Evolutionary conservation across 1,140 invertebrate species (phyloP), one percentile per base, ranked within the genome.

Genomic region (Luehdorfia chinensis): DNA sequence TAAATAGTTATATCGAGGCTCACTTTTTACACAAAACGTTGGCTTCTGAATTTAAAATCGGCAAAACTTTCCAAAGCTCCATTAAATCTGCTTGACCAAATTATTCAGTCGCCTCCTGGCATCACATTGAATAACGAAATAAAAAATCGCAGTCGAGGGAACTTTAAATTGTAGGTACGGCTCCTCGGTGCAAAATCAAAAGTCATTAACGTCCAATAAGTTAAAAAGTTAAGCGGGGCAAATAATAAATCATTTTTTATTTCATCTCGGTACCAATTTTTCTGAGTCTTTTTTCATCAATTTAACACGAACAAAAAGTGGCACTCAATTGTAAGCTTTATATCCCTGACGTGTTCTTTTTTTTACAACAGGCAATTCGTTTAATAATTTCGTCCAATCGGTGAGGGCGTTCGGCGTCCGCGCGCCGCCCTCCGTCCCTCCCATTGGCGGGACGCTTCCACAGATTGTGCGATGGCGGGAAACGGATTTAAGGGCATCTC

Each of bases 201-300:
- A 81, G 75, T 83, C 75, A 84, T 84, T 83, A 84, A 75, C 58
- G 70, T 84, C 69, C 77, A 84, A 80, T 84, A 81, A 81, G 74
- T 84, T 84, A 78, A 84, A 84, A 85, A 85, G 69, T 77, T 80
- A 68, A 72, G 56, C 62, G 67, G 59, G 55, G 13, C 45, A 54
- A 55, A 70, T 75, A 75, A 83, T 83, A 83, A 83, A 85, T 85
- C 77, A 83, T 81, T 83, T 80, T 80, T 73, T 76, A 72, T 77
- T 78, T 75, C 74, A 75, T 80, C 74, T 75, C 72, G 59, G 64
- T 59, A 71, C 69, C 62, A 75, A 73, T 73, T 81, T 78, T 72
- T 79, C 66, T 50, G 48, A 64, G 73, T 76, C 77, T 67, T 81
- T 83, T 83, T 83, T 85, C 80, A 81, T 80, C 74, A 84, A 77